Conservation (phyloP, 2,113 vertebrate species). For the Microcebus lehilahytsara region DNA sequence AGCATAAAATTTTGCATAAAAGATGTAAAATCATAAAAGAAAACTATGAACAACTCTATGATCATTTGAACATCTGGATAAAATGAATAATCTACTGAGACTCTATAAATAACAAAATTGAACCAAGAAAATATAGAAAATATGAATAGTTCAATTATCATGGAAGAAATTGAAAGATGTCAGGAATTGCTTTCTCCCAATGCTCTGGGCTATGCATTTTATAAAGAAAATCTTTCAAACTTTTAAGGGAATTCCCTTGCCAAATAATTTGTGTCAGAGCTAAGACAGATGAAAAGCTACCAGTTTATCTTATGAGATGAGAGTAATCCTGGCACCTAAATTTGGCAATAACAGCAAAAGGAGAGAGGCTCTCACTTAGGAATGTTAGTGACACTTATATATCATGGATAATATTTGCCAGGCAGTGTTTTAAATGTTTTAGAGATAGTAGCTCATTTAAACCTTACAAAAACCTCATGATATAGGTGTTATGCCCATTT, state of each 20-base stretch:
- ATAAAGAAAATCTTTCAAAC: background rate
- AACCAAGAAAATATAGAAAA: background rate
- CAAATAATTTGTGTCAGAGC: background rate
- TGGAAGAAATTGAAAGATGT: background rate
- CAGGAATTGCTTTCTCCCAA: background rate
- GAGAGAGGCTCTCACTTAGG: background rate
- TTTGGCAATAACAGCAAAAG: background rate
- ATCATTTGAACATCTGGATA: background rate
- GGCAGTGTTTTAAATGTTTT: background rate
- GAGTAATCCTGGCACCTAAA: background rate
- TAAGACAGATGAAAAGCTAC: background rate
- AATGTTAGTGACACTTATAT: background rate
- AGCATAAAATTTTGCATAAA: background rate
- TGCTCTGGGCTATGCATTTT: background rate
- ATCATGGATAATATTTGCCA: background rate
- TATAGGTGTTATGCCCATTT: background rate
- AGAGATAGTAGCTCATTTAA: background rate
- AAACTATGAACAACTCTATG: background rate
- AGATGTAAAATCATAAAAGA: background rate
- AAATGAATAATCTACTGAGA: background rate
- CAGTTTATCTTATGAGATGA: background rate
- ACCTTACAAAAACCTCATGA: background rate
- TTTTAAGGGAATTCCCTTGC: background rate
- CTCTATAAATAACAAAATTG: background rate
- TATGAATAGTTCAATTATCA: background rate